A percentile compares a stretch with the other conserved stretches of the same genome.
These are phyloP conservation scores for Drosophila parthenogenetica DNA, from an alignment of 2,888 invertebrate species.

Conservation along the genomic window DNA sequence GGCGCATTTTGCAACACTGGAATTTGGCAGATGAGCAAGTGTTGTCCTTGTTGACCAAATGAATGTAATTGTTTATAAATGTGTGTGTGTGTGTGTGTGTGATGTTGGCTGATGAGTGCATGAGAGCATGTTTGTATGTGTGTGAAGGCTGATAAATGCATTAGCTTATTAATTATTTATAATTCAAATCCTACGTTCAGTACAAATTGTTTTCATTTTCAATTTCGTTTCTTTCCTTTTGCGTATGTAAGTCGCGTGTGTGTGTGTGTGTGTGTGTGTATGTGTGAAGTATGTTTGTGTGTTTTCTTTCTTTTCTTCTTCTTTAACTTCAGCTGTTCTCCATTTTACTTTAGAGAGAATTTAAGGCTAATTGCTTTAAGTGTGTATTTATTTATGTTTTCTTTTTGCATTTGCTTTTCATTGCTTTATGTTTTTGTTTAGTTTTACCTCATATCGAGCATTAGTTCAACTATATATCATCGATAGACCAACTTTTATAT, in stretches of 20 bases:
- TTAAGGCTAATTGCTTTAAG: slow-evolving; percentile 33
- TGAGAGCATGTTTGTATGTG: background rate
- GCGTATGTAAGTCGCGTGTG: slow-evolving; percentile 5
- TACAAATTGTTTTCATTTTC: slow-evolving; percentile 51
- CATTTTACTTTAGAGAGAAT: slow-evolving; percentile 12
- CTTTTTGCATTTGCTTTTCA: slow-evolving; percentile 14
- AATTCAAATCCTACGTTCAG: slow-evolving; percentile 56
- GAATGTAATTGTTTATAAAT: too few relatives aligned
- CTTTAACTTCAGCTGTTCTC: slow-evolving; percentile 3
- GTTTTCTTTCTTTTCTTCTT: slow-evolving; percentile 15
- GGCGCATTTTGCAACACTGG: slow-evolving; percentile 8
- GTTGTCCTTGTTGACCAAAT: slow-evolving; percentile 2
- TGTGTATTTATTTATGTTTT: slow-evolving; percentile 17
- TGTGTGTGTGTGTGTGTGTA: slow-evolving; percentile 17
- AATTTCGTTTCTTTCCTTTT: slow-evolving; percentile 9
- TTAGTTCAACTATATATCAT: slow-evolving; percentile 65
- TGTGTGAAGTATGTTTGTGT: slow-evolving; percentile 12
- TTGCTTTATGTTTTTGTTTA: slow-evolving; percentile 21
- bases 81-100: background rate
- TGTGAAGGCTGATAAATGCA: slow-evolving; percentile 55
- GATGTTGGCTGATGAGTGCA: background rate
- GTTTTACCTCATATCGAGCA: slow-evolving; percentile 52
- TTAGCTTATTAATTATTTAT: slow-evolving; percentile 53
- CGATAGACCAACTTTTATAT: slow-evolving; percentile 37
- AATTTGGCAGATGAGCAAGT: slow-evolving; percentile 19